These are phyloP conservation scores for Psittacus erithacus DNA, from an alignment of 2,113 vertebrate genomes.

Conservation along the genomic window DNA sequence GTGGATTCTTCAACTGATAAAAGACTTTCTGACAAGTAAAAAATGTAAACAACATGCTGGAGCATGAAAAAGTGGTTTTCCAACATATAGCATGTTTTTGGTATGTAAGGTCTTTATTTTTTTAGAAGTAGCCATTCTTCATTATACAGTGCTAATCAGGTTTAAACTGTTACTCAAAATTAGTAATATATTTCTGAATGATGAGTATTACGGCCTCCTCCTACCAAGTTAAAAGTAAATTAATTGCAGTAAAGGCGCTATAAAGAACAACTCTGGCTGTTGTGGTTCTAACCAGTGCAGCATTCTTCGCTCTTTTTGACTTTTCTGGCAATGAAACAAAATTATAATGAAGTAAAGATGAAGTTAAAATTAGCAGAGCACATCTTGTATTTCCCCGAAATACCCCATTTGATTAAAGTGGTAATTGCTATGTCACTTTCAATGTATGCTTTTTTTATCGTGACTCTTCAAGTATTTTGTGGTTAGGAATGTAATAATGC, in stretches of 20 bases:
- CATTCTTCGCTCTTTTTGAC: neutral
- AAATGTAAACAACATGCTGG: constrained; percentile 49
- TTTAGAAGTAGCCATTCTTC: constrained; percentile 73
- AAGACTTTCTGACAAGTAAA: constrained; percentile 42
- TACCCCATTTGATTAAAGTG: constrained; percentile 52
- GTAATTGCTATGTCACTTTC: constrained; percentile 65
- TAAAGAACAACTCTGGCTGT: neutral
- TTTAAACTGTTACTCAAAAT: constrained; percentile 40
- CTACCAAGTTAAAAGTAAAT: constrained; percentile 10
- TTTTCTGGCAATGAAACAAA: constrained; percentile 42
- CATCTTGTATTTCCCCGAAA: constrained; percentile 42
- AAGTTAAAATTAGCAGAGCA: constrained; percentile 46
- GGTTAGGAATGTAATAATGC: constrained; percentile 69
- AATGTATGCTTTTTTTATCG: constrained; percentile 51
- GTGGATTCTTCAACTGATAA: constrained; percentile 47
- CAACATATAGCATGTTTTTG: constrained; percentile 73
- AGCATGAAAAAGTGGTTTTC: constrained; percentile 74
- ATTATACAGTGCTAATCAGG: constrained; percentile 46
- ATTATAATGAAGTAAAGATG: constrained; percentile 4
- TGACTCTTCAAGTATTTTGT: constrained; percentile 67
- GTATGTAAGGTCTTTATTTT: constrained; percentile 56
- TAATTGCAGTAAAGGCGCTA: constrained; percentile 10
- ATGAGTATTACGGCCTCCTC: neutral
- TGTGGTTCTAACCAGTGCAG: constrained; percentile 10
- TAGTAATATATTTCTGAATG: constrained; percentile 26